These are phyloP conservation scores for Lochmaea crataegi DNA, from an alignment of 2,888 invertebrate genomes.

Conservation along the genomic window DNA sequence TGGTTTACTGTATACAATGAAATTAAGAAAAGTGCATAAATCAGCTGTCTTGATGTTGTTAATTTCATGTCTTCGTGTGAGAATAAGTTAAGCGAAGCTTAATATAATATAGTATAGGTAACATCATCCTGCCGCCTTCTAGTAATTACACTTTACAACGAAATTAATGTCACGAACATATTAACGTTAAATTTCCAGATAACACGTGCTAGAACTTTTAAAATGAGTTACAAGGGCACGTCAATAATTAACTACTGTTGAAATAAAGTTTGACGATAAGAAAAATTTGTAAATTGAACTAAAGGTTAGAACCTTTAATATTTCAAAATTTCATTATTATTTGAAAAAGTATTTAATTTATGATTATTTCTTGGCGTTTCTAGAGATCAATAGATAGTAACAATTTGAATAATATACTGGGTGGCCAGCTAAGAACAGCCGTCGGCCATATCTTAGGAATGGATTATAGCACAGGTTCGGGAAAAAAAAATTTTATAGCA, in stretches of 20 bases:
- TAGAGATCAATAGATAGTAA: no score
- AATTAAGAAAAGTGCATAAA: conserved; percentile 49
- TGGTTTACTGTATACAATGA: background rate
- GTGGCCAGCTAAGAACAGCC: no score
- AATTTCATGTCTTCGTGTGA: conserved; percentile 53
- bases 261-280: no score
- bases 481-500: no score
- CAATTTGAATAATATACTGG: no score
- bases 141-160: conserved; percentile 49
- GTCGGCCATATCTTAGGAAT: no score
- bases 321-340: no score
- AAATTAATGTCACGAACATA: conserved; percentile 48
- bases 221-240: background rate
- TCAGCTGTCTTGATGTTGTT: conserved; percentile 54
- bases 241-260: background rate
- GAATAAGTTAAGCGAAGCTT: conserved; percentile 50
- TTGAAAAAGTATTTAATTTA: no score
- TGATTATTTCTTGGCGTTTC: no score
- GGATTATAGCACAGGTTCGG: no score
- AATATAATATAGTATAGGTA: conserved; percentile 45
- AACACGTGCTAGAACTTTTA: background rate
- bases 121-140: conserved; percentile 45
- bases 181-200: conserved; percentile 30
- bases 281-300: no score
- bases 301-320: no score